phyloP scores from a whole-genome alignment of 2,888 invertebrate species.

The Eupithecia tripunctaria region DNA sequence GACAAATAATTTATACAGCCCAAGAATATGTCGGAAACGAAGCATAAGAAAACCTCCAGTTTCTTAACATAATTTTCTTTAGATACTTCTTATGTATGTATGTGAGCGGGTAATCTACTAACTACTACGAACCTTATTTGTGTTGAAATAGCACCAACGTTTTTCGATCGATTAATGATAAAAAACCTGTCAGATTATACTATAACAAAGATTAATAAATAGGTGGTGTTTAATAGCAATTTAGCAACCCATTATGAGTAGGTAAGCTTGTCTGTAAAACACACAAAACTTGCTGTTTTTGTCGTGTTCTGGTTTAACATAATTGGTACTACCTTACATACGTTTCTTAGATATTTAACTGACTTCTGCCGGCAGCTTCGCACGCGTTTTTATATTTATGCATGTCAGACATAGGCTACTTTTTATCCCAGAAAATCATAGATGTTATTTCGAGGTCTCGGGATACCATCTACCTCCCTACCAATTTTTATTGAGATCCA shows the following conservation, averaged over 20 bases:
- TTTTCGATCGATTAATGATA: neutral
- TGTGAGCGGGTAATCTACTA: neutral
- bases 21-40: neutral
- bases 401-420: too few species aligned
- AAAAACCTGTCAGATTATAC: neutral
- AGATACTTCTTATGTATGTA: neutral
- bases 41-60: neutral
- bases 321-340: neutral
- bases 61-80: neutral
- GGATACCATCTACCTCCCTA: too few species aligned
- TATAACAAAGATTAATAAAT: neutral
- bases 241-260: neutral
- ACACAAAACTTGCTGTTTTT: neutral
- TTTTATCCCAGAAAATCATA: too few species aligned
- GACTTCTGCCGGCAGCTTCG: too few species aligned
- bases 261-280: neutral
- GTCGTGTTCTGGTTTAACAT: neutral
- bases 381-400: too few species aligned
- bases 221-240: neutral
- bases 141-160: neutral
- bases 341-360: neutral
- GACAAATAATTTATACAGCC: too few species aligned
- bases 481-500: too few species aligned
- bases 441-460: too few species aligned
- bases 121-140: neutral